These are phyloP conservation scores for Brachystomella parvula DNA, from an alignment of 1,140 invertebrate genomes.

Conservation along the genomic window DNA sequence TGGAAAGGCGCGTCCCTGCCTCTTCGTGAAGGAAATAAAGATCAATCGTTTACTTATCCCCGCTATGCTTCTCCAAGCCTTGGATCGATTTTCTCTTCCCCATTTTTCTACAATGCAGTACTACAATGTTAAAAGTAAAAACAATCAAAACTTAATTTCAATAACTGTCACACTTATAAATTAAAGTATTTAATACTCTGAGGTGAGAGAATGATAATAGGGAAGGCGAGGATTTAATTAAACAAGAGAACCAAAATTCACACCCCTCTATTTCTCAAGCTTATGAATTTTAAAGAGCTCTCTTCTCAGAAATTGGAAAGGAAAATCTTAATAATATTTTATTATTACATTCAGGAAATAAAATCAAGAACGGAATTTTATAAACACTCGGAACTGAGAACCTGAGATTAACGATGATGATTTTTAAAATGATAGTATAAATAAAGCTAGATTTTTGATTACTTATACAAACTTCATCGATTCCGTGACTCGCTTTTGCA, in stretches of 20 bases:
- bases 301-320: too few relatives aligned
- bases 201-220: neutral
- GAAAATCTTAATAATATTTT: too few relatives aligned
- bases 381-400: too few relatives aligned
- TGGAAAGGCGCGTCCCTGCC: neutral
- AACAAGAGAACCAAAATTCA: neutral
- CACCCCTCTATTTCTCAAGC: neutral
- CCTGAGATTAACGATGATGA: too few relatives aligned
- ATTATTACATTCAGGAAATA: too few relatives aligned
- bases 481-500: neutral
- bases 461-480: too few relatives aligned
- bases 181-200: neutral
- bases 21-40: neutral
- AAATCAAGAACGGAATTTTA: too few relatives aligned
- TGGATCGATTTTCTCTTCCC: neutral
- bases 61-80: neutral
- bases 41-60: neutral
- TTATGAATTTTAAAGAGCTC: neutral
- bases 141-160: neutral
- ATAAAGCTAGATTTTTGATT: too few relatives aligned
- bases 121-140: too few relatives aligned
- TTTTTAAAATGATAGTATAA: too few relatives aligned
- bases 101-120: neutral
- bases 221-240: neutral
- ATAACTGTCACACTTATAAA: neutral